phyloP scores from a whole-genome alignment of 2,888 invertebrate species.

The Argyra leucocephala region DNA sequence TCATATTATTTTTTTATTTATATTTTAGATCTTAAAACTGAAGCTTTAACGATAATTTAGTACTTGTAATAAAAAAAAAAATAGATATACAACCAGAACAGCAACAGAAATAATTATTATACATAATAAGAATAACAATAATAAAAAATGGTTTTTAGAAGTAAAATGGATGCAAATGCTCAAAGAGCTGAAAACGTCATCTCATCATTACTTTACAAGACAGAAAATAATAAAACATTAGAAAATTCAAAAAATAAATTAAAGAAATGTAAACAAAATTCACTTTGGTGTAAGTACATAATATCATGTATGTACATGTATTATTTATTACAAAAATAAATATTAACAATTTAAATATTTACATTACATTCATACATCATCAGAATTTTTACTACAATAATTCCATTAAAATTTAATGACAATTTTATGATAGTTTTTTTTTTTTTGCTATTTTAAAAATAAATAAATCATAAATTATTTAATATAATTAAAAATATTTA shows the following conservation, averaged over 20 bases:
- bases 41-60: neutral
- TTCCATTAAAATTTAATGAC: no score
- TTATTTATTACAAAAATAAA: no score
- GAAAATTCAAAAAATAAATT: neutral
- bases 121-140: neutral
- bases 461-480: no score
- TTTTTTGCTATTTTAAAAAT: no score
- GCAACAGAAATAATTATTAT: no score
- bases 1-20: neutral
- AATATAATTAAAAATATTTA: no score
- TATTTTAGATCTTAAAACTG: neutral
- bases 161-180: neutral
- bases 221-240: neutral
- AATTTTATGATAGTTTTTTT: no score
- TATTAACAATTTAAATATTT: no score
- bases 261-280: neutral
- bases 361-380: no score
- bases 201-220: neutral
- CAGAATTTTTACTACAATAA: no score
- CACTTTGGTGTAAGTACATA: neutral
- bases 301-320: no score
- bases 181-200: neutral
- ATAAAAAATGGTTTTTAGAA: neutral
- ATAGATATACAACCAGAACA: no score
- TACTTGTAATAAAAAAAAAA: neutral